phyloP scores from a whole-genome alignment of 1,140 invertebrate genomes.

The Caenorhabditis briggsae region DNA sequence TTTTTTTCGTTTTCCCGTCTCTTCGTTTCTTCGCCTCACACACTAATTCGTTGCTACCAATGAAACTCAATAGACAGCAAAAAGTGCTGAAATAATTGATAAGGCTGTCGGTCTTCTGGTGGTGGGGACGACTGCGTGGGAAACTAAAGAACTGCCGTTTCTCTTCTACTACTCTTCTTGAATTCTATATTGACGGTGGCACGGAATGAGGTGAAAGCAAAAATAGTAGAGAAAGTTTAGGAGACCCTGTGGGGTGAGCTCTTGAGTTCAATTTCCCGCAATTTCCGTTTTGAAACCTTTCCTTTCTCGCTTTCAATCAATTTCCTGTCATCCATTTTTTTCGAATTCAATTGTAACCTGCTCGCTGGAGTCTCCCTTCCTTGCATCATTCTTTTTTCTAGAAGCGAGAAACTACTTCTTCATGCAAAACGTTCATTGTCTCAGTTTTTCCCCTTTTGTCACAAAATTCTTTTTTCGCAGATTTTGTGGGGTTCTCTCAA shows the following conservation, averaged over 20 bases:
- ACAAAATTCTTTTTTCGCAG: too few relatives aligned
- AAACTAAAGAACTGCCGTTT: conserved; percentile 4
- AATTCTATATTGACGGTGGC: conserved; percentile 47
- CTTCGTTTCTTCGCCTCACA: background rate
- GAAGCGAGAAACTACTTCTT: background rate
- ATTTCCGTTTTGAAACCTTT: conserved; percentile 55
- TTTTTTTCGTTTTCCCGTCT: conserved; percentile 24
- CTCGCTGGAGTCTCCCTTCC: background rate
- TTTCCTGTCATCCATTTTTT: conserved; percentile 38
- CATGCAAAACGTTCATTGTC: background rate
- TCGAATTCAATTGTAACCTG: background rate
- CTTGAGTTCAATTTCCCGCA: conserved; percentile 52
- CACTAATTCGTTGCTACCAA: conserved; percentile 17
- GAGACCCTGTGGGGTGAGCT: background rate
- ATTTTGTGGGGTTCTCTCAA: too few relatives aligned
- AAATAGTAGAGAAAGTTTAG: background rate
- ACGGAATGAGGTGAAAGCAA: background rate
- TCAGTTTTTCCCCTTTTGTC: background rate
- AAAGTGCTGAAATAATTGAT: conserved; percentile 55
- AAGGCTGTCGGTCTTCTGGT: conserved; percentile 20
- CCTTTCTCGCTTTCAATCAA: conserved; percentile 53
- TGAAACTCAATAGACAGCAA: conserved; percentile 41
- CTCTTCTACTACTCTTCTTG: conserved; percentile 8
- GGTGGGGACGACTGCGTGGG: conserved; percentile 24
- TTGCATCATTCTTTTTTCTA: too few relatives aligned